Evolutionary conservation across 2,113 vertebrate species (phyloP).

Genomic region (Haliaeetus leucogaster): DNA sequence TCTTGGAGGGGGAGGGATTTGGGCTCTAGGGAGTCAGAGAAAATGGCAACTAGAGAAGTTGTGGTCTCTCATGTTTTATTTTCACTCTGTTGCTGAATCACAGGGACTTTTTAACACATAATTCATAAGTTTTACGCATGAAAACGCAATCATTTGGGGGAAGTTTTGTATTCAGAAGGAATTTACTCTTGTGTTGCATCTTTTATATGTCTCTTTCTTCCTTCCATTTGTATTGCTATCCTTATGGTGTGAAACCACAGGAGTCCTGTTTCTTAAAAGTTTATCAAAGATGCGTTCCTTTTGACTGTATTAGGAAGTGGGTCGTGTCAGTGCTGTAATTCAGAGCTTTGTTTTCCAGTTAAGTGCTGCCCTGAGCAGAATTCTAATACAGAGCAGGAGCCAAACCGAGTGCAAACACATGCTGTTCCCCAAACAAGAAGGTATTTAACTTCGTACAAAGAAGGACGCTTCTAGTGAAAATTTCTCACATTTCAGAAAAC

Average conservation of each 20-base stretch:
- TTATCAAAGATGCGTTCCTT: neutral
- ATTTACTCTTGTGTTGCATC: neutral
- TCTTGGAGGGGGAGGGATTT: neutral
- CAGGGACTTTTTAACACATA: neutral
- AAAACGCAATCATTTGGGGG: neutral
- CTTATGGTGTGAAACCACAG: neutral
- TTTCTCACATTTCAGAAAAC: neutral
- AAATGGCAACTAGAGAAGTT: neutral
- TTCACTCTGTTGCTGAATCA: neutral
- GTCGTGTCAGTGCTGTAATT: neutral
- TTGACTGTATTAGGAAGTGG: neutral
- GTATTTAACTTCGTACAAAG: neutral
- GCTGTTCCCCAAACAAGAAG: neutral
- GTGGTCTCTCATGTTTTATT: neutral
- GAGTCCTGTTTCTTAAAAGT: neutral
- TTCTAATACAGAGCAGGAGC: neutral
- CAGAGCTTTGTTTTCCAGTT: neutral
- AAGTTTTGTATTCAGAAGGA: neutral
- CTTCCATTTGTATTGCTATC: neutral
- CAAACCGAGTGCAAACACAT: neutral
- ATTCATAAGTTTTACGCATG: neutral
- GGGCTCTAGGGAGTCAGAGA: neutral
- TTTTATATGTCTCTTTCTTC: neutral
- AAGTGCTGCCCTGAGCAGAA: neutral
- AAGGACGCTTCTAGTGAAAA: neutral